These are phyloP conservation scores for Ichneumoninae sp. DNA, from an alignment of 2,888 invertebrate genomes.

Conservation along the genomic window DNA sequence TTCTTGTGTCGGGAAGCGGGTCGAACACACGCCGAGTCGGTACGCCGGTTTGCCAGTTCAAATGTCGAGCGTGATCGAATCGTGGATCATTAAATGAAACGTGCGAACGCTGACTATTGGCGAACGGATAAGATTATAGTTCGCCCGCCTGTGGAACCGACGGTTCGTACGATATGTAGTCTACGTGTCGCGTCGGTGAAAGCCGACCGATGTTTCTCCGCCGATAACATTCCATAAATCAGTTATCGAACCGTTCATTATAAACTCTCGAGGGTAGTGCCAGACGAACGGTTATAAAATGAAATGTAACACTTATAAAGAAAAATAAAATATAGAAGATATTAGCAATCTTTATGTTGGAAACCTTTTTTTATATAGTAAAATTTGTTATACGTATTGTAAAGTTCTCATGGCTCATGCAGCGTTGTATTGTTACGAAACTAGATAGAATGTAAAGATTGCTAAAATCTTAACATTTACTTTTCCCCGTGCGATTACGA, in stretches of 20 bases:
- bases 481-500: too few species aligned
- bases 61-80: slow-evolving; percentile 56
- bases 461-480: too few species aligned
- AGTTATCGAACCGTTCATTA: slow-evolving; percentile 32
- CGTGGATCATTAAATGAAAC: slow-evolving; percentile 38
- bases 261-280: background rate
- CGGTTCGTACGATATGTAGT: background rate
- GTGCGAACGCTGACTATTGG: slow-evolving; percentile 14
- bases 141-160: background rate
- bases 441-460: too few species aligned
- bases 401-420: too few species aligned
- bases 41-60: slow-evolving; percentile 25
- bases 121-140: background rate
- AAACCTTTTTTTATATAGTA: too few species aligned
- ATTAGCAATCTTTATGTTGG: too few species aligned
- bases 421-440: too few species aligned
- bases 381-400: too few species aligned
- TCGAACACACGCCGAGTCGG: background rate
- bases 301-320: background rate
- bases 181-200: slow-evolving; percentile 4
- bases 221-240: slow-evolving; percentile 33
- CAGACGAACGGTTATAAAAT: slow-evolving; percentile 17
- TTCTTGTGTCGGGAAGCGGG: background rate
- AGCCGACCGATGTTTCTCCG: slow-evolving; percentile 13
- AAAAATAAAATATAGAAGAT: too few species aligned